A percentile compares a stretch with the other conserved stretches of the same genome.
phyloP scores from a whole-genome alignment of 2,113 vertebrate species.

The Xenotilapia caudafasciata region DNA sequence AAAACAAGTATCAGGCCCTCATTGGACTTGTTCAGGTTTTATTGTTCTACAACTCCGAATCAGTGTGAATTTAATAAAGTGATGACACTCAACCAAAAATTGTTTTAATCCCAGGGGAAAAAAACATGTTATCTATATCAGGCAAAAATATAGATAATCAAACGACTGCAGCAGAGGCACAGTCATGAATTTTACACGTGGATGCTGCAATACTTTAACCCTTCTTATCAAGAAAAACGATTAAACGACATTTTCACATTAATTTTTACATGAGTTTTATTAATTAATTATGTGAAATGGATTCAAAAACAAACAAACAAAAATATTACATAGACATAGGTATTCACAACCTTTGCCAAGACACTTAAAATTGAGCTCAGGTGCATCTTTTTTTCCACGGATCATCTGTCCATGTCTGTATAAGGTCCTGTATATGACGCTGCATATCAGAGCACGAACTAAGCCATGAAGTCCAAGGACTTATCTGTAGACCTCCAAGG shows the following conservation, averaged over 20 bases:
- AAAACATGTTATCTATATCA: not conserved
- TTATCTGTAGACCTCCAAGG: not conserved
- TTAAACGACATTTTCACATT: not conserved
- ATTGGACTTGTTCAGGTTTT: not conserved
- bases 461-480: not conserved
- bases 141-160: not conserved
- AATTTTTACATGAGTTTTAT: not conserved
- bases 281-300: not conserved
- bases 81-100: not conserved
- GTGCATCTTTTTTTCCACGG: fast-evolving
- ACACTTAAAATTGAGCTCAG: not conserved
- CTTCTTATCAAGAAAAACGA: not conserved
- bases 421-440: not conserved
- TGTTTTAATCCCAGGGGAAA: not conserved
- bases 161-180: not conserved
- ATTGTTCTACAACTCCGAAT: not conserved
- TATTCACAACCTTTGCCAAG: not conserved
- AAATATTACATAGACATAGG: not conserved
- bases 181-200: not conserved
- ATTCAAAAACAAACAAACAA: not conserved
- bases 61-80: not conserved
- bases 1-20: not conserved
- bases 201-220: not conserved
- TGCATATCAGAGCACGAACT: not conserved
- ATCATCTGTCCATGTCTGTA: not conserved